Evolutionary conservation across 2,113 vertebrate species (phyloP).

Genomic region (Carassius carassius): DNA sequence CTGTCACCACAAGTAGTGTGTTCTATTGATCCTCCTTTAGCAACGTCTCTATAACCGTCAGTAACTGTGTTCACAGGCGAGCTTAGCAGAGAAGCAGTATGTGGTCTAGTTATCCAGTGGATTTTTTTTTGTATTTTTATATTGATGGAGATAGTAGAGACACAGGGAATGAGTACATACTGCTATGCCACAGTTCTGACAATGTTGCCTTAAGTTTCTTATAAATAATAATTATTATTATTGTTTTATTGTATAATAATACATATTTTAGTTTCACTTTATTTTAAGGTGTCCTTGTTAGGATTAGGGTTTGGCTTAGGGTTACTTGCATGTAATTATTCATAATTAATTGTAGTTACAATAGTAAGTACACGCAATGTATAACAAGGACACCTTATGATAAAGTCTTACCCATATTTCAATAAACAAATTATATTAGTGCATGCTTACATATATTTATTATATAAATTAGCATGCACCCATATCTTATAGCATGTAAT

Average conservation of each 20-base stretch:
- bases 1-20: constrained; percentile 27
- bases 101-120: not conserved
- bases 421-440: too few relatives aligned
- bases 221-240: not conserved
- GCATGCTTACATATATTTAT: too few relatives aligned
- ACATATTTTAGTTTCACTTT: too few relatives aligned
- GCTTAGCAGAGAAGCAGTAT: not conserved
- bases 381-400: too few relatives aligned
- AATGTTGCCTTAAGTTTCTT: not conserved
- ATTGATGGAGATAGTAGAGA: not conserved
- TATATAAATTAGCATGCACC: too few relatives aligned
- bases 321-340: too few relatives aligned
- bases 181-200: not conserved
- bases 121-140: not conserved
- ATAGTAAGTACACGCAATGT: too few relatives aligned
- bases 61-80: constrained; percentile 15
- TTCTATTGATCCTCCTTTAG: constrained; percentile 40
- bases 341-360: too few relatives aligned
- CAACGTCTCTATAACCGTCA: constrained; percentile 23
- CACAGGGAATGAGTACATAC: not conserved
- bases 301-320: too few relatives aligned
- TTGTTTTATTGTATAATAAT: not conserved
- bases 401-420: too few relatives aligned
- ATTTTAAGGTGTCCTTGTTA: too few relatives aligned
- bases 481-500: too few relatives aligned